A percentile compares a stretch with the other conserved stretches of the same genome.
Conservation (phyloP, 2,113 vertebrate genomes). For the Corydoras maculifer region DNA sequence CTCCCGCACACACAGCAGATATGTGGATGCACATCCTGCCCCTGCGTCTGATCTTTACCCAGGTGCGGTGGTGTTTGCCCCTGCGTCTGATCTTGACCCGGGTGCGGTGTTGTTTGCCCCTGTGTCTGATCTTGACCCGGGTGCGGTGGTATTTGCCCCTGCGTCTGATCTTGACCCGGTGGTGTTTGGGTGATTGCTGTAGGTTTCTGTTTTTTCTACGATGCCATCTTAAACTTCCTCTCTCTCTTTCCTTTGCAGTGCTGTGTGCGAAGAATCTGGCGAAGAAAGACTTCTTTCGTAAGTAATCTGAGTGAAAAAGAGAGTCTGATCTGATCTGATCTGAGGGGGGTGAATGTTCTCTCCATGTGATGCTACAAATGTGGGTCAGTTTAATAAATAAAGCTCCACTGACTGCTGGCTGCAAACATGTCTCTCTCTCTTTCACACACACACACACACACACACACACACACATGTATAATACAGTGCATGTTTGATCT, state of each 20-base stretch:
- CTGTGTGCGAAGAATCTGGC: slow-evolving; percentile 98
- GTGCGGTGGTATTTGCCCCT: too few species aligned
- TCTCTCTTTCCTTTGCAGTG: slow-evolving; percentile 70
- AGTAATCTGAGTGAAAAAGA: slow-evolving; percentile 65
- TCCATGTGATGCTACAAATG: slow-evolving; percentile 31
- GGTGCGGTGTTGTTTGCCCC: too few species aligned
- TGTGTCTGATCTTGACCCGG: too few species aligned
- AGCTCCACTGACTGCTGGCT: slow-evolving; percentile 20
- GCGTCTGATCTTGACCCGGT: too few species aligned
- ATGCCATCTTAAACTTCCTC: background rate
- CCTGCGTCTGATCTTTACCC: too few species aligned
- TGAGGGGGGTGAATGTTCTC: background rate
- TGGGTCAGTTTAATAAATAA: slow-evolving; percentile 35
- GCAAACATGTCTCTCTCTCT: background rate
- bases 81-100: too few species aligned
- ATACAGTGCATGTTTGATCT: too few species aligned
- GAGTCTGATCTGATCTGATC: background rate
- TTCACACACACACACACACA: background rate
- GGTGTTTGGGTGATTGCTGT: too few species aligned
- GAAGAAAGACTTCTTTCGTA: slow-evolving; percentile 99
- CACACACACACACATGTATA: too few species aligned
- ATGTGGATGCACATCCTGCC: background rate
- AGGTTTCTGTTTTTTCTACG: too few species aligned
- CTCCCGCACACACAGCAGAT: slow-evolving; percentile 3
- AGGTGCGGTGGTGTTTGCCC: too few species aligned